phyloP scores from a whole-genome alignment of 2,113 vertebrate genomes.

The Oncorhynchus kisutch region DNA sequence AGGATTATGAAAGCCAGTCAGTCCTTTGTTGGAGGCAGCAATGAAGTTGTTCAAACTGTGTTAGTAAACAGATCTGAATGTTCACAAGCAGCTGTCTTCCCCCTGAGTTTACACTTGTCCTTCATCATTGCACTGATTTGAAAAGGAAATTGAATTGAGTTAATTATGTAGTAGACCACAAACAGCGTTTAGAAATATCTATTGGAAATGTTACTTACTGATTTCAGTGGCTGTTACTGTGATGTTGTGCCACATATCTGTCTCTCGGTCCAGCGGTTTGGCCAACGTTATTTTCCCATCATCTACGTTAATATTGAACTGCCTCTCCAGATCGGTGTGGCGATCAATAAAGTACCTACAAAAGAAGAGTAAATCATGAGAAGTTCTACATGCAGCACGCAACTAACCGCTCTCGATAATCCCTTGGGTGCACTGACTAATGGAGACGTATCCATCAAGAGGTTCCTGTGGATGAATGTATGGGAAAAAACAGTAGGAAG shows the following conservation, averaged over 20 bases:
- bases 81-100: slow-evolving; percentile 2
- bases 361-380: slow-evolving; percentile 47
- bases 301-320: slow-evolving; percentile 96
- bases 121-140: slow-evolving; percentile 14
- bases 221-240: slow-evolving; percentile 96
- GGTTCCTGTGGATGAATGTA: slow-evolving; percentile 55
- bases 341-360: slow-evolving; percentile 97
- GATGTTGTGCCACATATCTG: slow-evolving; percentile 96
- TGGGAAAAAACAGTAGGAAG: slow-evolving; percentile 48
- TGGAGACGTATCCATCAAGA: slow-evolving; percentile 44
- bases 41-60: slow-evolving; percentile 5
- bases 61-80: background rate
- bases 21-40: slow-evolving; percentile 34
- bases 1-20: slow-evolving; percentile 39
- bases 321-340: slow-evolving; percentile 96
- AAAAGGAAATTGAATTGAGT: slow-evolving; percentile 15
- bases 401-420: slow-evolving; percentile 21
- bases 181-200: background rate
- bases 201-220: slow-evolving; percentile 79
- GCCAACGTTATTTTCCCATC: slow-evolving; percentile 95
- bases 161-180: slow-evolving; percentile 2
- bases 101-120: background rate
- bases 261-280: slow-evolving; percentile 92
- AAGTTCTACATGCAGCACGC: slow-evolving; percentile 20
- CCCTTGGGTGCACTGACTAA: slow-evolving; percentile 18